Base-by-base conservation (phyloP, 1,140 invertebrate species). In the Rhagoletis pomonella region DNA sequence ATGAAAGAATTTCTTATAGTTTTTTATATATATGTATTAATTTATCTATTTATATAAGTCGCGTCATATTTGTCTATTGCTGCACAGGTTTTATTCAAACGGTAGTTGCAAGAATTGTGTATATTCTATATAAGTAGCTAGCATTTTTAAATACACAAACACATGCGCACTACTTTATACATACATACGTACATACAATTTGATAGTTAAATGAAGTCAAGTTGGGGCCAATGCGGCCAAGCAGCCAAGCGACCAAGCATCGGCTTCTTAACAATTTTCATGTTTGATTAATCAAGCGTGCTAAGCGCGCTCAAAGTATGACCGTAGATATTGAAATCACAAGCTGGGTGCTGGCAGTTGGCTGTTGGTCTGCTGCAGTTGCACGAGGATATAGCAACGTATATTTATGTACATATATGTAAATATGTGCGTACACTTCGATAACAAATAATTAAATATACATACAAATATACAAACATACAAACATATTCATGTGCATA, bases 281-380 rank as follows among this genome's bases (percentile, higher is more conserved):
- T 81, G 73, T 81, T 81, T 81, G 73, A 81, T 55, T 81, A 81
- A 81, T 81, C 73, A 81, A 81, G 73, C 73, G 47, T 81, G 73
- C 47, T 47, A 73, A 73, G 73, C 73, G n/a, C 65, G 19, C 14
- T 42, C 50, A 50, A 17, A 4, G 42, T 47, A 50, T 47, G 44
- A 47, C 73, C 73, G n/a, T 81, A 55, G n/a, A 10, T 55, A 50
- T 81, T 42, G 47, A 55, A 58, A 55, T 81, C 17, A 58, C 19
- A 81, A 17, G 6, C 44, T 55, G 67, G n/a, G 39, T 73, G 39
- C n/a, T 81, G n/a, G 50, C 44, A 10, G 19, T 5, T 73, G 39
- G n/a, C 47, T 9, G 73, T 81, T 12, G 42, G 44, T 14, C 4
- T 3, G 39, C 39, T 10, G 10, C n/a, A 39, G 9, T 67, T 67